A percentile compares a stretch with the other conserved stretches of the same genome.
Evolutionary conservation across 2,888 invertebrate genomes (phyloP).

Genomic region (Ommatoiulus sabulosus): DNA sequence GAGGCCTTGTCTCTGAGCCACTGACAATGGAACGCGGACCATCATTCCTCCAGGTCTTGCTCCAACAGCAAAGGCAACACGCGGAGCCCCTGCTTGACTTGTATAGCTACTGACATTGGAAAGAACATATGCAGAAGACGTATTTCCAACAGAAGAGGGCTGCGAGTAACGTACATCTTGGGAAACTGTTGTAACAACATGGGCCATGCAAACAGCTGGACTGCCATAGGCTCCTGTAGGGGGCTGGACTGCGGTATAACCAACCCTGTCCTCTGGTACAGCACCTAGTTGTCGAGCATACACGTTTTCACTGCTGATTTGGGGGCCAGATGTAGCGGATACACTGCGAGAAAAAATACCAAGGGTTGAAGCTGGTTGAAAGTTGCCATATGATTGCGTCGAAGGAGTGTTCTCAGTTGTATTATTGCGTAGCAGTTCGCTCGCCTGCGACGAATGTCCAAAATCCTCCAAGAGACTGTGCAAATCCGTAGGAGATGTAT

Average conservation of each 20-base stretch:
- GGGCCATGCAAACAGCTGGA: slow-evolving; percentile 30
- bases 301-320: neutral
- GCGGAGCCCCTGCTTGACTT: neutral
- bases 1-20: slow-evolving; percentile 18
- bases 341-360: neutral
- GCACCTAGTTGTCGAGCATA: neutral
- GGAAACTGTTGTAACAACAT: neutral
- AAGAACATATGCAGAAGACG: neutral
- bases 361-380: neutral
- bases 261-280: neutral
- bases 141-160: neutral
- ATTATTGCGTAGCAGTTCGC: neutral
- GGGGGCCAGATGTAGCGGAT: neutral
- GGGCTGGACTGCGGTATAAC: neutral
- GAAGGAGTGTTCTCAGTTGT: neutral
- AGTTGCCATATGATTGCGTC: neutral
- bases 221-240: neutral
- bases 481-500: neutral
- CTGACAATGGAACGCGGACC: slow-evolving; percentile 37
- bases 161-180: neutral
- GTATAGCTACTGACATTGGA: neutral
- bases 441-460: slow-evolving; percentile 1
- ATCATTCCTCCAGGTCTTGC: neutral
- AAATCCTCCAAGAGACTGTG: neutral
- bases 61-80: neutral